Base-by-base conservation (phyloP, 1,140 invertebrate genomes). In the Pissodes strobi region DNA sequence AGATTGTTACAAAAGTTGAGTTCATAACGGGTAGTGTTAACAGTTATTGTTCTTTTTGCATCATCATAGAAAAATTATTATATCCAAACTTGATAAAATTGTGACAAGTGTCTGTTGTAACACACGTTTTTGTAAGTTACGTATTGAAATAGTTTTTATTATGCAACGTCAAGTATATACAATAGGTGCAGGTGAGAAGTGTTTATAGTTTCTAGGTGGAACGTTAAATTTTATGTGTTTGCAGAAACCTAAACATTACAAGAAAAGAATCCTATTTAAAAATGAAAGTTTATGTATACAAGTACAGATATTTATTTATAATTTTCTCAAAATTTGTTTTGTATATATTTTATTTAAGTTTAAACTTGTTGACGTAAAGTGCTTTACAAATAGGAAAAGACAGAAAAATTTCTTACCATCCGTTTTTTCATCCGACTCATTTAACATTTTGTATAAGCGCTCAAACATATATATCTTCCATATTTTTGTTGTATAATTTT, bases 341-440 rank as follows among this genome's bases (percentile, higher is more conserved):
- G 37, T 39, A 55, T 21, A 55, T 55, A 55, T 21, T 57, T 43
- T 57, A 43, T 41, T 57, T 57, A 57, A 43, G 53, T 25, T 43
- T 22, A 57, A 57, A 41, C 2, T 2, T 57, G 53, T 57, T 57
- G 39, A 57, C 39, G 13, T 25, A 43, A 56, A 56, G 5, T 2
- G 21, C 13, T n/a, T 13, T 23, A 49, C 19, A 49, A 49, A 23
- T n/a, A 1, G n/a, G 12, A 49, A 49, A 27, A 15, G 25, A 27
- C 25, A 13, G 15, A 5, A 27, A 13, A 27, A 23, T n/a, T 2
- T 13, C 21, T 27, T 27, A n/a, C 10, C 13, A n/a, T 19, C 21
- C 3, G 19, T n/a, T 49, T 15, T 49, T 49, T 49, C 15, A 13
- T 27, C 21, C 9, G 12, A 13, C 21, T 25, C 15, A 17, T 46